Conservation (phyloP, 2,113 vertebrate genomes). For the Sinocyclocheilus anshuiensis region DNA sequence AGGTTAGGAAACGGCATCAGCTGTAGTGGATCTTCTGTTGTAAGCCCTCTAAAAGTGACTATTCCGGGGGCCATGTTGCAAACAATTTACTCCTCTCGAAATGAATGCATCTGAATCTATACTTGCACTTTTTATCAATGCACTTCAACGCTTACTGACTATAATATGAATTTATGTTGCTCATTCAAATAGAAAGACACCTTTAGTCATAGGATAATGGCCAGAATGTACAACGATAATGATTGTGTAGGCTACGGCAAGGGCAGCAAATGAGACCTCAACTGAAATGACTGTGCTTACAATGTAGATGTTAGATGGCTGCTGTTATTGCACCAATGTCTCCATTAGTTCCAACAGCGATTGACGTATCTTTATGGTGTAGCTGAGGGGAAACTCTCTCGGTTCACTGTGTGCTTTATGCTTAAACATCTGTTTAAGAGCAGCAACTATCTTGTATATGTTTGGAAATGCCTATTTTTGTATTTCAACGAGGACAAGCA, state of each 20-base stretch:
- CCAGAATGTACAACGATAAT: conserved; percentile 51
- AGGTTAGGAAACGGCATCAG: conserved; percentile 94
- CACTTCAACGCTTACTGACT: conserved; percentile 88
- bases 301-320: conserved; percentile 54
- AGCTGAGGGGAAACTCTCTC: conserved; percentile 34
- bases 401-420: conserved; percentile 29
- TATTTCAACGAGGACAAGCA: conserved; percentile 76
- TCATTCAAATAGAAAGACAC: conserved; percentile 68
- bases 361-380: conserved; percentile 30
- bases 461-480: conserved; percentile 77
- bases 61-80: conserved; percentile 71
- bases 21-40: conserved; percentile 71
- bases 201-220: conserved; percentile 72
- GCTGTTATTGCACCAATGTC: conserved; percentile 46
- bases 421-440: conserved; percentile 52
- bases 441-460: conserved; percentile 55
- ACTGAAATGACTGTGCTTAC: conserved; percentile 56
- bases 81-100: conserved; percentile 79
- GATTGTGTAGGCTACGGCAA: conserved; percentile 48
- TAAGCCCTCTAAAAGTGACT: conserved; percentile 79
- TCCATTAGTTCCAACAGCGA: conserved; percentile 25
- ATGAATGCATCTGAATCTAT: conserved; percentile 93
- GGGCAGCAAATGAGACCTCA: conserved; percentile 42
- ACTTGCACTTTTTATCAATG: conserved; percentile 96
- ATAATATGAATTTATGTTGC: conserved; percentile 81